Evolutionary conservation across 2,888 invertebrate genomes (phyloP).

Genomic region (Pristionchus japonicus): DNA sequence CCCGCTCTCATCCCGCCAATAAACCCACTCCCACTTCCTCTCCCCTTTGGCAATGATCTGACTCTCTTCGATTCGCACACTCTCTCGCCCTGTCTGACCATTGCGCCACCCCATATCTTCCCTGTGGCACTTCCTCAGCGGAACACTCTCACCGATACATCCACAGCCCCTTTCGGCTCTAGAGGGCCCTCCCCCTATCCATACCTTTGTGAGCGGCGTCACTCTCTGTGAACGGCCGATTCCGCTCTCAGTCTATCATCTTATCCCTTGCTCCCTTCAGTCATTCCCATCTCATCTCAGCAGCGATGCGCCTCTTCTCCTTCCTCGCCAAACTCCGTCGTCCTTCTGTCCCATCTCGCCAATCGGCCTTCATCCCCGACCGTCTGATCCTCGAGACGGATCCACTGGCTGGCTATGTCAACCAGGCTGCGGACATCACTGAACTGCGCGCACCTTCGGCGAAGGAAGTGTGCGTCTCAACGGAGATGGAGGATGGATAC

Average conservation of each 20-base stretch:
- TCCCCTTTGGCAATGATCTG: no score
- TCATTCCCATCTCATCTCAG: neutral
- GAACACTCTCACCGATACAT: neutral
- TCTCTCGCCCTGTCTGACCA: no score
- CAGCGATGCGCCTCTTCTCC: neutral
- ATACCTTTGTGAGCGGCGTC: neutral
- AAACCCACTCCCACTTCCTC: neutral
- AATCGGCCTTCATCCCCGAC: neutral
- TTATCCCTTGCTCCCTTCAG: neutral
- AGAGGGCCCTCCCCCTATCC: neutral
- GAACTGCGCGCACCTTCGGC: neutral
- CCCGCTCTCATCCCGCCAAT: neutral
- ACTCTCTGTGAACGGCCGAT: neutral
- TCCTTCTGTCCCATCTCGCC: neutral
- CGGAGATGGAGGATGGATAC: neutral
- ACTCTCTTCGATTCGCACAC: no score
- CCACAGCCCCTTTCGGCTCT: neutral
- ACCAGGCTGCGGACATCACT: neutral
- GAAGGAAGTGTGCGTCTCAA: neutral
- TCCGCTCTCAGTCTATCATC: neutral
- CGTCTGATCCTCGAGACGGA: neutral
- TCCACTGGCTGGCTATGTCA: neutral
- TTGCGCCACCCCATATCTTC: neutral
- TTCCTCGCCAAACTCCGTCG: slow-evolving; percentile 29
- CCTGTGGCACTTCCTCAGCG: neutral